A percentile compares a stretch with the other conserved stretches of the same genome.
Evolutionary conservation across 2,888 invertebrate genomes (phyloP).

Genomic region (Keiferia lycopersicella): DNA sequence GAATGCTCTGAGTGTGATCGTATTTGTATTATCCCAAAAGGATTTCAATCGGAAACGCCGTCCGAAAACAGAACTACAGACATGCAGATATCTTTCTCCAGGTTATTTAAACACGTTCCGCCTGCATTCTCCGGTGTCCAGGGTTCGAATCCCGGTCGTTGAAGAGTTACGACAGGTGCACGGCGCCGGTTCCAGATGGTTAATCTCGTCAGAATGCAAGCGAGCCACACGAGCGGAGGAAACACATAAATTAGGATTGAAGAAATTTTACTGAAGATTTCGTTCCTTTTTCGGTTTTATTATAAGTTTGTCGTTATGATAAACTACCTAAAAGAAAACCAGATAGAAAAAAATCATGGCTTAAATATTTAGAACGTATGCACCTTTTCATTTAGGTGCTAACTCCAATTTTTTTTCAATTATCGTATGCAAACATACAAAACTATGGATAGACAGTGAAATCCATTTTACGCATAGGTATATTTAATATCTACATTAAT

Average conservation of each 20-base stretch:
- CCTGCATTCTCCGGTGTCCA: constrained; percentile 15
- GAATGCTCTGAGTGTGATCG: background rate
- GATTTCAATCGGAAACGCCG: background rate
- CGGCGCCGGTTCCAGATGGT: constrained; percentile 33
- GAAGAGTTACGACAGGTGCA: constrained; percentile 36
- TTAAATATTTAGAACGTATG: too few species aligned
- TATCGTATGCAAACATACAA: too few species aligned
- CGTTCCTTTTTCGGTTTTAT: too few species aligned
- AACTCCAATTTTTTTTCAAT: too few species aligned
- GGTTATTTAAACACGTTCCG: constrained; percentile 3
- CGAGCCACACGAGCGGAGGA: constrained; percentile 21
- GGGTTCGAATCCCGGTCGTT: constrained; percentile 20
- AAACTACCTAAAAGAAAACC: too few species aligned
- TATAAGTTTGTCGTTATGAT: too few species aligned
- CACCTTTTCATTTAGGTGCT: too few species aligned
- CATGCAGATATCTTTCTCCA: background rate
- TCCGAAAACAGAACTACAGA: background rate
- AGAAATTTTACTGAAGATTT: too few species aligned
- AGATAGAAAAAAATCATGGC: too few species aligned
- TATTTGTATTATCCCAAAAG: background rate
- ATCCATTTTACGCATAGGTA: too few species aligned
- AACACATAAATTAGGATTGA: background rate
- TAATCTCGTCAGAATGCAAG: constrained; percentile 38
- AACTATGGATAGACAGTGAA: too few species aligned
- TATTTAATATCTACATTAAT: too few species aligned